phyloP scores from a whole-genome alignment of 37 sponge, comb jelly and placozoan species.

The Mnemiopsis leidyi region DNA sequence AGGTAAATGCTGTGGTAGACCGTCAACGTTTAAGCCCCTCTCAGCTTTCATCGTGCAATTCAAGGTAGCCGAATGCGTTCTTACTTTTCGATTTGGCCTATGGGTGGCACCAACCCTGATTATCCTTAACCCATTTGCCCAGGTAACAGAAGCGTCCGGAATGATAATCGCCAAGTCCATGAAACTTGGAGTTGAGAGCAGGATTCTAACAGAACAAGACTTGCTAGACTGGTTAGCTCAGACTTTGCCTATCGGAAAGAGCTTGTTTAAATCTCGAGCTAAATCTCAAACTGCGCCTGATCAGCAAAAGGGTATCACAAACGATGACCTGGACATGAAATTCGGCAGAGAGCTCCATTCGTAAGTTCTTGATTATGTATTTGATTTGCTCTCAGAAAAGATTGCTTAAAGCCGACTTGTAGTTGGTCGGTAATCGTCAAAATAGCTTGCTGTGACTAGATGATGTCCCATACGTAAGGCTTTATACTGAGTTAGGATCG shows the following conservation, averaged over 20 bases:
- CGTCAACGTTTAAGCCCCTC: no score
- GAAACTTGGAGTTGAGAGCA: conserved; percentile 40
- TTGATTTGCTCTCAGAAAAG: background rate
- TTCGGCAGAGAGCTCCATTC: conserved; percentile 55
- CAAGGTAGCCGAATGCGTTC: no score
- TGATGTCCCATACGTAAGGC: no score
- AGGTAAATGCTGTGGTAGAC: no score
- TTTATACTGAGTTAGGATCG: no score
- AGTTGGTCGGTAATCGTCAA: background rate
- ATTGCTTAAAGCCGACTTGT: background rate
- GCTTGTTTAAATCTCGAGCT: background rate
- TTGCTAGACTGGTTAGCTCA: conserved; percentile 46
- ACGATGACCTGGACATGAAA: conserved; percentile 31
- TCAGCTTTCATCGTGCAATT: no score
- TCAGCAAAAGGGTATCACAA: background rate
- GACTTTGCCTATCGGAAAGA: conserved; percentile 60
- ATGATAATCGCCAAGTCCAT: conserved; percentile 62
- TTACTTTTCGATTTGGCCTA: no score
- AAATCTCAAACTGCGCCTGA: background rate
- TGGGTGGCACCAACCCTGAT: no score
- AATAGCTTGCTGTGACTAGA: background rate
- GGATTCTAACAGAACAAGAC: conserved; percentile 60
- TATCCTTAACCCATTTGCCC: no score
- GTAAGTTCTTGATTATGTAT: conserved; percentile 12
- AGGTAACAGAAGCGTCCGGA: conserved; percentile 19